Evolutionary conservation across 2,888 invertebrate genomes (phyloP).

Genomic region (Pocota personata): DNA sequence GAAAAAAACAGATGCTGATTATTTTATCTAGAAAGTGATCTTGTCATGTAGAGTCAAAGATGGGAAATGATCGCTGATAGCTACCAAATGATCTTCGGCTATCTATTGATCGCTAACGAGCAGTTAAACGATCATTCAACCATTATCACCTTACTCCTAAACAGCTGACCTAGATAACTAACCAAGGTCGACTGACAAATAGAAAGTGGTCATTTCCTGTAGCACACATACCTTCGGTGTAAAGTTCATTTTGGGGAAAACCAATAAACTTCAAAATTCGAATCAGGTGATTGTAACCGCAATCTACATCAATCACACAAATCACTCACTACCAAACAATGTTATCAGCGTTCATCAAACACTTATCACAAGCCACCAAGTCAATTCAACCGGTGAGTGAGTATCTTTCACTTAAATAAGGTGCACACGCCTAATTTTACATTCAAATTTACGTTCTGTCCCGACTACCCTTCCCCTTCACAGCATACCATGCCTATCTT

Average conservation of each 20-base stretch:
- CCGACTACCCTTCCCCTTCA: not conserved
- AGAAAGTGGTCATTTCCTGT: not conserved
- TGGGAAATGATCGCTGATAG: too few species aligned
- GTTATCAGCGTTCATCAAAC: not conserved
- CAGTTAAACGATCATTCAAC: not conserved
- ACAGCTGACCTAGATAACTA: not conserved
- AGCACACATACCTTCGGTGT: not conserved
- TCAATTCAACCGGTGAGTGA: not conserved
- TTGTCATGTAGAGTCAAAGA: too few species aligned
- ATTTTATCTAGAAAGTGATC: too few species aligned
- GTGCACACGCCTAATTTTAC: conserved; percentile 13
- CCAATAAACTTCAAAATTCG: not conserved
- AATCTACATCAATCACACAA: conserved; percentile 1
- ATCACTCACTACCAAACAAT: not conserved
- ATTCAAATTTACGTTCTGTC: not conserved
- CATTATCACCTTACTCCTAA: too few species aligned
- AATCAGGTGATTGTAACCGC: conserved; percentile 21
- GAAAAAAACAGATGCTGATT: too few species aligned
- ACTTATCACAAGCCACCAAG: not conserved
- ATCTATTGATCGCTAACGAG: too few species aligned
- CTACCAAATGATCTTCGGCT: too few species aligned
- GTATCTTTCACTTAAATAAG: not conserved
- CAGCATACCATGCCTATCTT: not conserved
- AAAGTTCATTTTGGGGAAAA: conserved; percentile 9
- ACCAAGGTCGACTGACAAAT: not conserved